Percentiles rank a stretch among this genome's conserved stretches.
These are phyloP conservation scores for Pseudomyrmex cubaensis DNA, from an alignment of 1,140 invertebrate genomes.

Conservation along the genomic window DNA sequence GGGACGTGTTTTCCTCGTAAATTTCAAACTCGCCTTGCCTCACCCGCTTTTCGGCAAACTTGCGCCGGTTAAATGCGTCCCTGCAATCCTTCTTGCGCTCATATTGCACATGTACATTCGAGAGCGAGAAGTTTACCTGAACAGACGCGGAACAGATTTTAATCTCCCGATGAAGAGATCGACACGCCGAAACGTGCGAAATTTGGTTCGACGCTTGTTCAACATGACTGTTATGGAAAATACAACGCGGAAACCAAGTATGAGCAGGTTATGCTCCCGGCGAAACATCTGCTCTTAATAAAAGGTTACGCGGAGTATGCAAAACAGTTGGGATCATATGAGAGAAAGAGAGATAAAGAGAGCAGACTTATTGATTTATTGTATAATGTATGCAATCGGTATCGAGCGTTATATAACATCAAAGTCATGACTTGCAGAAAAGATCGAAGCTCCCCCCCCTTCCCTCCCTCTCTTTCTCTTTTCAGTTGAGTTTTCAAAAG, in stretches of 20 bases:
- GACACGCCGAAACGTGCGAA: neutral
- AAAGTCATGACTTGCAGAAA: neutral
- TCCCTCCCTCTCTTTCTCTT: too few species aligned
- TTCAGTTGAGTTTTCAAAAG: neutral
- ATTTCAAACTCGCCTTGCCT: slow-evolving; percentile 74
- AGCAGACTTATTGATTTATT: slow-evolving; percentile 8
- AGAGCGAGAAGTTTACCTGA: slow-evolving; percentile 1
- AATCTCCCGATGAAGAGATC: slow-evolving; percentile 24
- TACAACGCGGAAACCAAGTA: neutral
- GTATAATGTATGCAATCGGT: neutral
- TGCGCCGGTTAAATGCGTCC: slow-evolving; percentile 63
- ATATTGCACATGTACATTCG: slow-evolving; percentile 75
- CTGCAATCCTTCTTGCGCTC: slow-evolving; percentile 71
- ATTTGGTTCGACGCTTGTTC: neutral
- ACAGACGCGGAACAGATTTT: slow-evolving; percentile 7
- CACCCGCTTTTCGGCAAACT: slow-evolving; percentile 67
- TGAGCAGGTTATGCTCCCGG: neutral
- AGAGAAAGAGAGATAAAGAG: too few species aligned
- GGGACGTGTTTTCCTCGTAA: slow-evolving; percentile 81
- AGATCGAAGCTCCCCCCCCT: neutral
- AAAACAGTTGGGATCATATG: neutral
- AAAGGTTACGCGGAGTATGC: neutral
- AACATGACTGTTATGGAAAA: neutral
- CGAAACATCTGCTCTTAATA: too few species aligned
- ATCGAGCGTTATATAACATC: neutral